A percentile compares a stretch with the other conserved stretches of the same genome.
phyloP scores from a whole-genome alignment of 1,140 invertebrate species.

The Dinothrombium tinctorium region DNA sequence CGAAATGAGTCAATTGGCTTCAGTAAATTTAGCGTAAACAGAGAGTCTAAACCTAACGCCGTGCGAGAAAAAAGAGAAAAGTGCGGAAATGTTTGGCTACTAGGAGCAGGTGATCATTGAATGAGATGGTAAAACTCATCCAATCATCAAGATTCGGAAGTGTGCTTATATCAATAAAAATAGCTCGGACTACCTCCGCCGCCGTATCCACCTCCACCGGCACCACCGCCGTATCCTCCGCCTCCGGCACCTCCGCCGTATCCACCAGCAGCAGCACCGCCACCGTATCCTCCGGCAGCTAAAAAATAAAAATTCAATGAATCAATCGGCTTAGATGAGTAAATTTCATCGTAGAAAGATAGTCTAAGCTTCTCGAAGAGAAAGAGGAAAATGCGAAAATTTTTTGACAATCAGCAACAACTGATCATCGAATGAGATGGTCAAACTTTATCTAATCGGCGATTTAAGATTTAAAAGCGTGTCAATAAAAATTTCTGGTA shows the following conservation, averaged over 20 bases:
- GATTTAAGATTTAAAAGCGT: background rate
- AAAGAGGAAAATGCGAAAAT: too few relatives aligned
- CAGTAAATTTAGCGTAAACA: too few relatives aligned
- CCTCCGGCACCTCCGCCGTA: background rate
- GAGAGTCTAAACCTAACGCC: too few relatives aligned
- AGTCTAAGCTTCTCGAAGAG: too few relatives aligned
- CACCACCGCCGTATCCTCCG: background rate
- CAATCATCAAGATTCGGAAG: too few relatives aligned
- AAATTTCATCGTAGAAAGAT: too few relatives aligned
- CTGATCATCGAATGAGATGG: background rate
- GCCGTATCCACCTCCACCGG: background rate
- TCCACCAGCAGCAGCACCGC: conserved; percentile 1
- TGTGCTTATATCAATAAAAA: background rate
- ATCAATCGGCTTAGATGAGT: background rate
- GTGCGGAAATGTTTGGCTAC: too few relatives aligned
- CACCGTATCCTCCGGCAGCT: conserved; percentile 1
- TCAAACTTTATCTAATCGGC: background rate
- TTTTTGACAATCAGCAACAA: too few relatives aligned
- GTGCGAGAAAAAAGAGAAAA: too few relatives aligned
- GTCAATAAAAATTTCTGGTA: background rate
- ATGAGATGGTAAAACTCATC: too few relatives aligned
- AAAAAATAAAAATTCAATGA: background rate
- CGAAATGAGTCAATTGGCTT: too few relatives aligned
- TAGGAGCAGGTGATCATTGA: too few relatives aligned
- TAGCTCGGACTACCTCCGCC: background rate